Base-by-base conservation (phyloP, 2,888 invertebrate species). In the Drosophila phalerata region DNA sequence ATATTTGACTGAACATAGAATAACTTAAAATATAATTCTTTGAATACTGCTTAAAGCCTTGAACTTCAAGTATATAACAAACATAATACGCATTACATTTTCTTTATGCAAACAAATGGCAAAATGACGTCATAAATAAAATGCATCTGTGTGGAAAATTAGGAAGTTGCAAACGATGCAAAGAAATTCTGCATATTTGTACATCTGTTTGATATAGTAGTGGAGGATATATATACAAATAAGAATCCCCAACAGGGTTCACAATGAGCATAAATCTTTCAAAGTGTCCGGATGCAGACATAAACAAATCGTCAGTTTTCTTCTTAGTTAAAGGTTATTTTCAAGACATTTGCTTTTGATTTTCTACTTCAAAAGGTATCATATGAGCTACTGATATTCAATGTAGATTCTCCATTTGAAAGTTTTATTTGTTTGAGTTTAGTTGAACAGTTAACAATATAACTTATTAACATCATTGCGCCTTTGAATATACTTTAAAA, bases 61-160 rank as follows among this genome's bases (percentile, higher is more conserved):
- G 5, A 47, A 55, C 34, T 52, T 47, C 38, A 62, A 19, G 48
- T 13, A 13, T 13, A 30, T 49, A 32, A 9, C 48, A 58, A 51
- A 51, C n/a, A 15, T n/a, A 51, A 51, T 25, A 15, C 51, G 22
- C 34, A 37, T n/a, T 25, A 17, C 48, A 40, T 38, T 64, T 64
- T 52, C 53, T 52, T 58, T 64, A 64, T 47, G 43, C 58, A 64
- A 47, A 58, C 60, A 65, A 82, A 64, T 76, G 63, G 60, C 52
- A 55, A 77, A 81, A 84, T 70, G 57, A 78, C 66, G 68, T 79
- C 85, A 88, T 83, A 84, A 88, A 86, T 86, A 77, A 86, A 77
- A 88, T 77, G 77, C 86, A 82, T 73, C 70, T 88, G 84, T 58
- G 77, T 82, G 88, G 84, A 84, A 84, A 84, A 84, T 84, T 88